Conservation (phyloP, 2,113 vertebrate genomes). For the Cebidichthys violaceus region DNA sequence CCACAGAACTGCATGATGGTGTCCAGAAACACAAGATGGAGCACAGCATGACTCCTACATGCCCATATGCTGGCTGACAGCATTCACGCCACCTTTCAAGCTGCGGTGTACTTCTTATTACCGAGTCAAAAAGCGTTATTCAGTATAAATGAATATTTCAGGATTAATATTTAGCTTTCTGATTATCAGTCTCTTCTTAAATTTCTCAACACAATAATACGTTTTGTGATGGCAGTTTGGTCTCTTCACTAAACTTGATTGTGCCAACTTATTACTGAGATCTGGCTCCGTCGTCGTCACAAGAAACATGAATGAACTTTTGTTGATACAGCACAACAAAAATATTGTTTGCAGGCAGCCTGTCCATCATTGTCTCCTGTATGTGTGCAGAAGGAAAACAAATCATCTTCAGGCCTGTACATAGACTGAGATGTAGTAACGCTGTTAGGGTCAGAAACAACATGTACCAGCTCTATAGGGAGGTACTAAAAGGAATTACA, state of each 20-base stretch:
- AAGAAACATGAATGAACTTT: slow-evolving; percentile 4
- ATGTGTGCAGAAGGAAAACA: background rate
- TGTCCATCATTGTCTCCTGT: background rate
- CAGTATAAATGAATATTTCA: background rate
- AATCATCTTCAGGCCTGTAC: background rate
- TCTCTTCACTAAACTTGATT: background rate
- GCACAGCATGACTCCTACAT: slow-evolving; percentile 65
- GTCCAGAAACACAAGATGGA: slow-evolving; percentile 73
- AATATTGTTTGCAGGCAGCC: background rate
- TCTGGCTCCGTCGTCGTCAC: background rate
- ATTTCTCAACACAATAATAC: background rate
- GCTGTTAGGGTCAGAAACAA: background rate
- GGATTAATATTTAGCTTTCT: background rate
- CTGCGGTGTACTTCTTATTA: slow-evolving; percentile 37
- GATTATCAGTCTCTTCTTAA: background rate
- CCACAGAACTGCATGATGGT: slow-evolving; percentile 71
- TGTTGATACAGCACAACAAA: background rate
- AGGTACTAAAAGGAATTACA: background rate
- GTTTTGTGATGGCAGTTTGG: background rate
- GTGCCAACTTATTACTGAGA: background rate
- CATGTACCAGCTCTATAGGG: background rate
- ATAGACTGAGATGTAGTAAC: background rate
- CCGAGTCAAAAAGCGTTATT: slow-evolving; percentile 33
- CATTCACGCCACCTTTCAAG: slow-evolving; percentile 43
- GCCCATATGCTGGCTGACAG: slow-evolving; percentile 65